phyloP scores from a whole-genome alignment of 2,888 invertebrate genomes.

The Hydriomena furcata region DNA sequence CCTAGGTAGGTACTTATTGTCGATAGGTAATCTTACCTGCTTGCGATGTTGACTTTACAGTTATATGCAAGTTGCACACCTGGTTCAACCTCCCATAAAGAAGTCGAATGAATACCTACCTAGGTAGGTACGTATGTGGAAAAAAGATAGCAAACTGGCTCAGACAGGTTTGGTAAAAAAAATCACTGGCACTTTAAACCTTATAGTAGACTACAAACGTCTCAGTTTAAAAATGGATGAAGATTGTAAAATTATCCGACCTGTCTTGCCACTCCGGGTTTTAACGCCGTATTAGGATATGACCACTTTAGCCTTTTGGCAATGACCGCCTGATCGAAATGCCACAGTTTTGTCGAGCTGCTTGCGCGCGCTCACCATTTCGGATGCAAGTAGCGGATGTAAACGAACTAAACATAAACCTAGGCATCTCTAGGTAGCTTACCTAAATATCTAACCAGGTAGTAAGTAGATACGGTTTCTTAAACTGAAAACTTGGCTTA shows the following conservation, averaged over 20 bases:
- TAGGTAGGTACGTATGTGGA: constrained; percentile 31
- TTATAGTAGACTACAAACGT: constrained; percentile 52
- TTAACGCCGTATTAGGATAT: constrained; percentile 76
- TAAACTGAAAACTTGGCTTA: too few relatives aligned
- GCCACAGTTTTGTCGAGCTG: constrained; percentile 41
- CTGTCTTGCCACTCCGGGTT: constrained; percentile 60
- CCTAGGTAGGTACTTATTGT: too few relatives aligned
- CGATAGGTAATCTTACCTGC: too few relatives aligned
- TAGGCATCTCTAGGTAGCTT: background rate
- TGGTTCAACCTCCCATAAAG: constrained; percentile 36
- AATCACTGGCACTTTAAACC: constrained; percentile 57
- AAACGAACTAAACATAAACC: too few relatives aligned
- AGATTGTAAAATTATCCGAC: constrained; percentile 50
- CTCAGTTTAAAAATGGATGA: constrained; percentile 54
- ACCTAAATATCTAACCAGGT: background rate
- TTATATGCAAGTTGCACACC: constrained; percentile 38
- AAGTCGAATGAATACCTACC: constrained; percentile 45
- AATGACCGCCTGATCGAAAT: constrained; percentile 72
- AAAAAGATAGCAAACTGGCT: constrained; percentile 60
- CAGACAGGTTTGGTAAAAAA: constrained; percentile 58
- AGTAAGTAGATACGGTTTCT: too few relatives aligned
- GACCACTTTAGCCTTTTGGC: constrained; percentile 75
- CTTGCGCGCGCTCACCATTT: constrained; percentile 6
- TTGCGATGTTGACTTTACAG: constrained; percentile 1
- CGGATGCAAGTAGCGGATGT: background rate